These are phyloP conservation scores for Cephus rjabovi DNA, from an alignment of 2,888 invertebrate genomes.

Conservation along the genomic window DNA sequence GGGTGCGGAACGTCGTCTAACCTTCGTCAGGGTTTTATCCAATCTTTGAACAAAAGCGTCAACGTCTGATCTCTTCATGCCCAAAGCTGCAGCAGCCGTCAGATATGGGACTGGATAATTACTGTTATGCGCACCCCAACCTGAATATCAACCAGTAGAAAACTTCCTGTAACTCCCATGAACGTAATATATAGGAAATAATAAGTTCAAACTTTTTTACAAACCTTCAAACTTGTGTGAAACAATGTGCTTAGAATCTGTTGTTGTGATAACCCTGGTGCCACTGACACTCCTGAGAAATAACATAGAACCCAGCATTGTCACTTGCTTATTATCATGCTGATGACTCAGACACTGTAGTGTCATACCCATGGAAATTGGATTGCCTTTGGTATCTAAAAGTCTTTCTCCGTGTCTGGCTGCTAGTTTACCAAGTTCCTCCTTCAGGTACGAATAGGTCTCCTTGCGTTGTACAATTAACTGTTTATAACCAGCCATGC, in stretches of 20 bases:
- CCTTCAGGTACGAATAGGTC: constrained; percentile 73
- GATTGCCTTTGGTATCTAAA: constrained; percentile 74
- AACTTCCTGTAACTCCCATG: constrained; percentile 8
- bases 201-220: constrained; percentile 15
- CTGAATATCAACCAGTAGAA: constrained; percentile 58
- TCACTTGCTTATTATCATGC: constrained; percentile 66
- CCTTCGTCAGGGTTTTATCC: constrained; percentile 70
- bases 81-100: constrained; percentile 80
- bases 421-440: constrained; percentile 71
- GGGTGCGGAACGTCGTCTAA: constrained; percentile 59
- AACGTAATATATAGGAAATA: not conserved
- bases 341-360: constrained; percentile 58
- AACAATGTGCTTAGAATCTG: constrained; percentile 70
- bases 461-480: constrained; percentile 73
- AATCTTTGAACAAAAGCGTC: constrained; percentile 76
- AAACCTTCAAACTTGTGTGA: constrained; percentile 72
- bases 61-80: constrained; percentile 76
- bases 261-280: constrained; percentile 72
- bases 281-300: constrained; percentile 81
- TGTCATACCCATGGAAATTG: constrained; percentile 76
- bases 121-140: constrained; percentile 78
- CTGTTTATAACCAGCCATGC: constrained; percentile 73
- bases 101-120: constrained; percentile 74
- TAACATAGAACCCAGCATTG: constrained; percentile 79
- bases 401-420: constrained; percentile 71